These are phyloP conservation scores for Fragum fragum DNA, from an alignment of 2,888 invertebrate species.

Conservation along the genomic window DNA sequence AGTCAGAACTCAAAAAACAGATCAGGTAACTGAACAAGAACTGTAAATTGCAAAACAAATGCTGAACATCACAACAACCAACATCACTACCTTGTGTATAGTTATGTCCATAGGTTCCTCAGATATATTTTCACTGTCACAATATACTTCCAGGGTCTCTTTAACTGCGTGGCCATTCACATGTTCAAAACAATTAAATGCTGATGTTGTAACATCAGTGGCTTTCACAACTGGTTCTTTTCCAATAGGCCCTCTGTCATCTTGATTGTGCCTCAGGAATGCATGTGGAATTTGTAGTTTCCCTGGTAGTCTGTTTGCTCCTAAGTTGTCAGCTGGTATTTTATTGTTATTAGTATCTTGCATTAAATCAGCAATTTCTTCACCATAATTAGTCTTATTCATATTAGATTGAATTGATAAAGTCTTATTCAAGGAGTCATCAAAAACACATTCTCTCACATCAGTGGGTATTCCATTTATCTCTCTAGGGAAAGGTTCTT, in stretches of 20 bases:
- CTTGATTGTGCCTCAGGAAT: neutral
- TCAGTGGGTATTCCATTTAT: slow-evolving; percentile 60
- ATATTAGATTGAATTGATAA: neutral
- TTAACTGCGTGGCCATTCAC: slow-evolving; percentile 5
- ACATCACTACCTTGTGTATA: slow-evolving; percentile 8
- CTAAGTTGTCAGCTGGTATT: neutral
- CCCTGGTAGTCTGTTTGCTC: no score
- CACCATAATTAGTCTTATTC: neutral
- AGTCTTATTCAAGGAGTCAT: neutral
- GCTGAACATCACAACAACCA: neutral
- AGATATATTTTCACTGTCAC: neutral
- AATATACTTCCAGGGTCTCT: neutral
- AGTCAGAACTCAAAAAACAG: neutral
- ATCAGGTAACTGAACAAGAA: slow-evolving; percentile 7
- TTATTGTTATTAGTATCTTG: neutral
- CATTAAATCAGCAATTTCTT: neutral
- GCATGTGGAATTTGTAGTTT: no score
- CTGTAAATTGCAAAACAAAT: slow-evolving; percentile 5
- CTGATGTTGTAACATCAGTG: neutral
- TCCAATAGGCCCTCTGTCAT: neutral
- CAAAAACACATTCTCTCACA: slow-evolving; percentile 51
- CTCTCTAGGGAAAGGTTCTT: slow-evolving; percentile 57
- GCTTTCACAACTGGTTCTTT: neutral
- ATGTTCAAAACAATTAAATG: neutral
- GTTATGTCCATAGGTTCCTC: neutral